A percentile compares a stretch with the other conserved stretches of the same genome.
Evolutionary conservation across 2,113 vertebrate genomes (phyloP).

Genomic region (Irena cyanogastra): DNA sequence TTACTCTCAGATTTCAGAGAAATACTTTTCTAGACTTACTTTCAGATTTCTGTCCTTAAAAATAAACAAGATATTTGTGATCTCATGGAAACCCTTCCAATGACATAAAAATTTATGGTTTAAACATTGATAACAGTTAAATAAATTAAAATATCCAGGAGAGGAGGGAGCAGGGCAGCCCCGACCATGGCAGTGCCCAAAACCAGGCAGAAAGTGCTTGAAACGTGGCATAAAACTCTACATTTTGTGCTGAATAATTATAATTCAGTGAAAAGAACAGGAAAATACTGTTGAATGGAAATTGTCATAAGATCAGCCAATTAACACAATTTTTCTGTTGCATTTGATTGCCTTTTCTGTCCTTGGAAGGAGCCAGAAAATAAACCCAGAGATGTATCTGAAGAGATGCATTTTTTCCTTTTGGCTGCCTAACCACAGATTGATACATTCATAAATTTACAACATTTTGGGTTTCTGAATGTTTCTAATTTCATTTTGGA

Average conservation of each 20-base stretch:
- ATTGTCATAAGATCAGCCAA: neutral
- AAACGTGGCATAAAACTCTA: rapidly evolving
- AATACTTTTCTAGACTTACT: neutral
- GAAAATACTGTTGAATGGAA: neutral
- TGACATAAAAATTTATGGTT: neutral
- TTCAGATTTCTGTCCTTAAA: neutral
- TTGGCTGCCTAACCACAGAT: neutral
- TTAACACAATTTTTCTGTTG: constrained; percentile 16
- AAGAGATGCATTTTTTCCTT: neutral
- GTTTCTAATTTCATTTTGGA: neutral
- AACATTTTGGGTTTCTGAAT: neutral
- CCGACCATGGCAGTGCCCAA: neutral
- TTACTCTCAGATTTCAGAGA: neutral
- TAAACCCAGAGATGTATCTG: neutral
- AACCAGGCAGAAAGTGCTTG: neutral
- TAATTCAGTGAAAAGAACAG: neutral
- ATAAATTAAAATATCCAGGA: neutral
- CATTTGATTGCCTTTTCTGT: constrained; percentile 17
- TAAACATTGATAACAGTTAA: neutral
- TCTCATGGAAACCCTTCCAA: neutral
- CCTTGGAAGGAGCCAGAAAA: neutral
- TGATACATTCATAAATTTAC: neutral
- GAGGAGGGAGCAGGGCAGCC: neutral
- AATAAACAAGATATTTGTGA: neutral
- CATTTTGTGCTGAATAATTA: neutral